A percentile compares a stretch with the other conserved stretches of the same genome.
Conservation (phyloP, 35 echinoderm and acorn worm species). For the Hemicentrotus pulcherrimus region DNA sequence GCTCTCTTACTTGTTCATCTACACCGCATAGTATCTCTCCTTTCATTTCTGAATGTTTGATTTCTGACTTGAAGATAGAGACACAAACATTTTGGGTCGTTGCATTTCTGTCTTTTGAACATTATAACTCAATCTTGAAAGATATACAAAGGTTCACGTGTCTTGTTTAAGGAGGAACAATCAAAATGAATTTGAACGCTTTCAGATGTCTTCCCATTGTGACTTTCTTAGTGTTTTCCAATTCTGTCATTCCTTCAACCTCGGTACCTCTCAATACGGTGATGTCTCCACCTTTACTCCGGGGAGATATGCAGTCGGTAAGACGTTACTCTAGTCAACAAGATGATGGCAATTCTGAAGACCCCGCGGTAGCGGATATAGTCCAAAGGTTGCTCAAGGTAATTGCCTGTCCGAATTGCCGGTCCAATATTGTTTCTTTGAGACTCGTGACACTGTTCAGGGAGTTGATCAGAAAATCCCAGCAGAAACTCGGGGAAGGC, state of each 20-base stretch:
- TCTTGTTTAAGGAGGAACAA: not conserved
- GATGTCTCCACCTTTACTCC: not conserved
- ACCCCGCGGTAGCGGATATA: not conserved
- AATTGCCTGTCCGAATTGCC: not conserved
- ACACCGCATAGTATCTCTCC: too few relatives aligned
- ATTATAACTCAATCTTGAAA: too few relatives aligned
- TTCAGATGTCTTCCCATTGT: not conserved
- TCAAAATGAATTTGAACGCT: not conserved
- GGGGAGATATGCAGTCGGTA: not conserved
- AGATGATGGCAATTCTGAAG: not conserved
- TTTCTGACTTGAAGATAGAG: too few relatives aligned
- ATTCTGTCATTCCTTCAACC: not conserved
- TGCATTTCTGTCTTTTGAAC: too few relatives aligned
- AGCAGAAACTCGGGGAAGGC: not conserved
- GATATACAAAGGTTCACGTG: too few relatives aligned
- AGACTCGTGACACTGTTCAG: not conserved
- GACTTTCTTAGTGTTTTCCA: not conserved
- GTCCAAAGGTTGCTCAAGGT: not conserved
- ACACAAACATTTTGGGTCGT: too few relatives aligned
- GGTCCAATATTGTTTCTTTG: not conserved
- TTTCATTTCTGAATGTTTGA: too few relatives aligned
- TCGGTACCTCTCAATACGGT: not conserved
- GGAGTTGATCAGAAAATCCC: not conserved
- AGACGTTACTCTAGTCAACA: not conserved
- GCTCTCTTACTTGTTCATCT: too few relatives aligned